A percentile compares a stretch with the other conserved stretches of the same genome.
phyloP scores from a whole-genome alignment of 2,113 vertebrate species.

The Caranx ignobilis region DNA sequence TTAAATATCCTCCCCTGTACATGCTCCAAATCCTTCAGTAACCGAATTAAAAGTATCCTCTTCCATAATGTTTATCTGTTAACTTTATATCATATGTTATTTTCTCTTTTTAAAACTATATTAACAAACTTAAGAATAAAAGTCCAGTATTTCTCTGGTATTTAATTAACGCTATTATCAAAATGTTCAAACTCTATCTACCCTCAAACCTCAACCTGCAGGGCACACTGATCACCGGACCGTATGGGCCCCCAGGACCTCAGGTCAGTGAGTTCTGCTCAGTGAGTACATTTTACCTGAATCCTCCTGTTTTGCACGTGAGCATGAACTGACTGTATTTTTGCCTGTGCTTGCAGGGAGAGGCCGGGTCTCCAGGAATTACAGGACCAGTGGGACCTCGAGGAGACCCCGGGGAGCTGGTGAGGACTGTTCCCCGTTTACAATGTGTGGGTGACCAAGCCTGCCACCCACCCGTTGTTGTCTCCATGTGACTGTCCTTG shows the following conservation, averaged over 20 bases:
- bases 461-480: not conserved
- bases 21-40: not conserved
- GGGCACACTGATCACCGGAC: conserved; percentile 93
- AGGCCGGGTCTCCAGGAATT: conserved; percentile 88
- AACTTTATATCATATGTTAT: too few relatives aligned
- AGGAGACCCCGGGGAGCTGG: conserved; percentile 94
- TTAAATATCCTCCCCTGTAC: not conserved
- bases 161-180: not conserved
- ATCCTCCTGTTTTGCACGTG: not conserved
- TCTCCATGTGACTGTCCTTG: conserved; percentile 15
- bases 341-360: conserved; percentile 56
- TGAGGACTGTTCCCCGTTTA: conserved; percentile 74
- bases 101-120: too few relatives aligned
- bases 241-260: conserved; percentile 89
- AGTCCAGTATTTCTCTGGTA: not conserved
- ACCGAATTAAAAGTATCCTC: not conserved
- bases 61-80: too few relatives aligned
- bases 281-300: not conserved
- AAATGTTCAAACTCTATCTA: not conserved
- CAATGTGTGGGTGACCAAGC: not conserved
- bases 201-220: conserved; percentile 55
- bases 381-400: conserved; percentile 89
- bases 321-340: not conserved
- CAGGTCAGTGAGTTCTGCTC: conserved; percentile 81
- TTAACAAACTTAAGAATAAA: not conserved